Base-by-base conservation (phyloP, 2,797 vertebrate genomes). In the Brachyrhaphis roseni region DNA sequence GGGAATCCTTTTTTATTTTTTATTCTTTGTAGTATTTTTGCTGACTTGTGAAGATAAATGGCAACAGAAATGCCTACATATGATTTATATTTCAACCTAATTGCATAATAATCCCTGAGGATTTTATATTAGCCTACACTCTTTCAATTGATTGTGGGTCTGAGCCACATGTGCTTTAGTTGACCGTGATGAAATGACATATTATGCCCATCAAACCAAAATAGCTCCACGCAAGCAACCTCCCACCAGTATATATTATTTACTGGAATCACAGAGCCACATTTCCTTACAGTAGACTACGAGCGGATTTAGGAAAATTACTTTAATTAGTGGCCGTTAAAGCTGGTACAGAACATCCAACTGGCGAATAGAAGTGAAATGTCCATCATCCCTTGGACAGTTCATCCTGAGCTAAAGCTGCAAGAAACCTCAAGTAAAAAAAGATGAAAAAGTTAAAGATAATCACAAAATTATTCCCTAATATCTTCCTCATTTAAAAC, bases 141-240 rank as follows among this genome's bases (percentile, higher is more conserved):
- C 36, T 45, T 45, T 71, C 68, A n/a, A 41, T 45, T 43, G 39
- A 71, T 43, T 71, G 41, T 7, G 26, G 41, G 13, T 71, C 41
- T 16, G 39, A 71, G 12, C 28, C 41, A 7, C 1, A 10, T 45
- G 26, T 71, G 41, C 11, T 43, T 71, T 45, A 16, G 68, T n/a
- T 71, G 26, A 71, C 68, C 28, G 26, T 16, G 11, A 71, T 45
- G 12, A 71, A 71, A 71, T 71, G 26, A 71, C 68, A 71, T 43
- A 43, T 71, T 71, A n/a, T 71, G 41, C 26, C 68, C 41, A 45
- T 71, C 12, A 71, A 71, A 45, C 68, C 41, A 28, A 71, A 71
- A 45, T 45, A 71, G 68, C 26, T 16, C 12, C 13, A 8, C 12
- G 12, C 3, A 8, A 26, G 2, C 23, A 16, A 15, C 43, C 41